These are phyloP conservation scores for Heliangelus exortis DNA, from an alignment of 2,797 vertebrate genomes.

Conservation along the genomic window DNA sequence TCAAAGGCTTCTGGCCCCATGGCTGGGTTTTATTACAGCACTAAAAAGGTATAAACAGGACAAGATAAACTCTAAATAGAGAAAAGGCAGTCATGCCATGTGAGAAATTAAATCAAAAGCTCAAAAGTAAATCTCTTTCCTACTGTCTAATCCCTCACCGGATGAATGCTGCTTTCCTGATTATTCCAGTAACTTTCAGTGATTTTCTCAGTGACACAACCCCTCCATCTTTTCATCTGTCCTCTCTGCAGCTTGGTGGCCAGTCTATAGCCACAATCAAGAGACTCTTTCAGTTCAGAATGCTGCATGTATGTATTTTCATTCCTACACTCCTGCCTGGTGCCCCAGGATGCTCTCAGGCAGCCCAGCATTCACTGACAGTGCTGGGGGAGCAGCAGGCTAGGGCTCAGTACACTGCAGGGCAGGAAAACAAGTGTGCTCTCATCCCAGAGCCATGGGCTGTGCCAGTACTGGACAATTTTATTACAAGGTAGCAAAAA, in stretches of 20 bases:
- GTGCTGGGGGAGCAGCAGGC: background rate
- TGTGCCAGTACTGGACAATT: no score
- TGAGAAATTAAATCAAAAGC: background rate
- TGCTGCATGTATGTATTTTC: background rate
- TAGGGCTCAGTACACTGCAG: background rate
- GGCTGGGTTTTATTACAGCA: background rate
- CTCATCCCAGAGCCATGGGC: background rate
- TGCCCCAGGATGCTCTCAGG: background rate
- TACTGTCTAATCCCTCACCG: background rate
- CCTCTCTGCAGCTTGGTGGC: background rate
- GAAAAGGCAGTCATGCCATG: background rate
- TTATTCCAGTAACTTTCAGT: background rate
- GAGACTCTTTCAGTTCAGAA: background rate
- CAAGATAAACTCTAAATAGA: slow-evolving; percentile 32
- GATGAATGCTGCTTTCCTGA: background rate
- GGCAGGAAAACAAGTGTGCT: rapidly evolving
- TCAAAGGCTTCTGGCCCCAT: background rate
- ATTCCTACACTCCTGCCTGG: background rate
- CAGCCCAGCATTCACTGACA: background rate
- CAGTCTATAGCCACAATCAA: background rate
- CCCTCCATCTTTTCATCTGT: background rate
- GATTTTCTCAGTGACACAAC: background rate
- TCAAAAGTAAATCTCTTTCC: background rate
- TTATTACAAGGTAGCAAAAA: background rate
- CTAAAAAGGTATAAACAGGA: background rate